A percentile compares a stretch with the other conserved stretches of the same genome.
Evolutionary conservation across 2,113 vertebrate genomes (phyloP).

Genomic region (Scatophagus argus): DNA sequence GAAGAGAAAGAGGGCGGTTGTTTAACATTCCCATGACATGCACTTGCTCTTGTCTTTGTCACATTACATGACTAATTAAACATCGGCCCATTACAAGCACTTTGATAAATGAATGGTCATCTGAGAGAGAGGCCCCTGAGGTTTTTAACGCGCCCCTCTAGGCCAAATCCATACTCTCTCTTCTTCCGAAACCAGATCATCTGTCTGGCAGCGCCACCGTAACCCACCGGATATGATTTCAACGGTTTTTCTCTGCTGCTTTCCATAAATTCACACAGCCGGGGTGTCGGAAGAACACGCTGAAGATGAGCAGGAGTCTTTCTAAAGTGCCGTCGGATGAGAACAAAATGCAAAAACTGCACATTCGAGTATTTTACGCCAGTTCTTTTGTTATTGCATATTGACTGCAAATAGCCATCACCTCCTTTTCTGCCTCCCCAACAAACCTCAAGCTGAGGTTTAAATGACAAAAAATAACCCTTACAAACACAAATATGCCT

Average conservation of each 20-base stretch:
- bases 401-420: neutral
- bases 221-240: conserved; percentile 74
- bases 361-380: neutral
- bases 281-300: conserved; percentile 25
- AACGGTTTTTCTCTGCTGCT: conserved; percentile 65
- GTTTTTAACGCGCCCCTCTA: conserved; percentile 61
- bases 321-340: conserved; percentile 4
- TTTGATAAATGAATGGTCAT: conserved; percentile 71
- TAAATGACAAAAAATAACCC: neutral
- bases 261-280: conserved; percentile 77
- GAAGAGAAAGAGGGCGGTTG: conserved; percentile 35
- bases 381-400: neutral
- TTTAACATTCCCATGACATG: conserved; percentile 71
- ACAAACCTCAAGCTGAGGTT: neutral
- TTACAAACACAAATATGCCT: conserved; percentile 1
- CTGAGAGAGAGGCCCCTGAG: conserved; percentile 53
- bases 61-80: conserved; percentile 80
- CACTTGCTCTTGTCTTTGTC: conserved; percentile 74
- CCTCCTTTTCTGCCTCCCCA: neutral
- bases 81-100: conserved; percentile 67
- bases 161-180: conserved; percentile 63
- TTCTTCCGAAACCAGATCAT: conserved; percentile 63
- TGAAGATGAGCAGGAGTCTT: conserved; percentile 17
- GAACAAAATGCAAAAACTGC: too few relatives aligned
- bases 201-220: conserved; percentile 53